These are phyloP conservation scores for Acrocephalus scirpaceus DNA, from an alignment of 2,797 vertebrate genomes.

Conservation along the genomic window DNA sequence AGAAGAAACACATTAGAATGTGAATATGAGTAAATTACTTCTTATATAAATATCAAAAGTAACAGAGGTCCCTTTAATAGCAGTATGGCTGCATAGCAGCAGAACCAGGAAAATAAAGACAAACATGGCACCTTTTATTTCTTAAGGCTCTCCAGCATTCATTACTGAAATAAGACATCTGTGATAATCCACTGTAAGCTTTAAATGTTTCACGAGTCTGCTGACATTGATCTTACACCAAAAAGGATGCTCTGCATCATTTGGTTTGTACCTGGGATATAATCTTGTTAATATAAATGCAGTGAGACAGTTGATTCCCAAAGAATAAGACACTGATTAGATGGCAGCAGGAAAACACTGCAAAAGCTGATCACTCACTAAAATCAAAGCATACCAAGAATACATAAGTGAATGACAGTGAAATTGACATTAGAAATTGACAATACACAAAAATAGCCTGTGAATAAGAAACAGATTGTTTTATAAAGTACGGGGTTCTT, in stretches of 20 bases:
- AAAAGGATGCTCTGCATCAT: neutral
- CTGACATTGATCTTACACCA: neutral
- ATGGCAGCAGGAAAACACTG: neutral
- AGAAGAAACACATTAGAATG: neutral
- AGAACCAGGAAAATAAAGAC: neutral
- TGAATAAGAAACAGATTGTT: neutral
- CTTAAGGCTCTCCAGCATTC: neutral
- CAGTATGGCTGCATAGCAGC: slow-evolving; percentile 40
- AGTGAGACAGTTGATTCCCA: neutral
- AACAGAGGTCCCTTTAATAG: slow-evolving; percentile 3
- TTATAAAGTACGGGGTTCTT: neutral
- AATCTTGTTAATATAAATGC: neutral
- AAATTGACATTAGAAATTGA: neutral
- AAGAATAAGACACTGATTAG: neutral
- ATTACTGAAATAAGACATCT: neutral
- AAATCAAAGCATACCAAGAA: neutral
- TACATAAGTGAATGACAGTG: neutral
- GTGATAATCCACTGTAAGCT: neutral
- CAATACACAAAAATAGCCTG: neutral
- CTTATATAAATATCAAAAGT: slow-evolving; percentile 8
- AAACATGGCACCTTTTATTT: neutral
- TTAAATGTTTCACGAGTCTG: neutral
- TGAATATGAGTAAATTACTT: neutral
- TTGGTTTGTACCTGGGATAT: neutral
- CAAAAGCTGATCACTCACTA: neutral